Evolutionary conservation across 2,888 invertebrate genomes (phyloP), one percentile per base, ranked within the genome.

Genomic region (Agrochola litura): DNA sequence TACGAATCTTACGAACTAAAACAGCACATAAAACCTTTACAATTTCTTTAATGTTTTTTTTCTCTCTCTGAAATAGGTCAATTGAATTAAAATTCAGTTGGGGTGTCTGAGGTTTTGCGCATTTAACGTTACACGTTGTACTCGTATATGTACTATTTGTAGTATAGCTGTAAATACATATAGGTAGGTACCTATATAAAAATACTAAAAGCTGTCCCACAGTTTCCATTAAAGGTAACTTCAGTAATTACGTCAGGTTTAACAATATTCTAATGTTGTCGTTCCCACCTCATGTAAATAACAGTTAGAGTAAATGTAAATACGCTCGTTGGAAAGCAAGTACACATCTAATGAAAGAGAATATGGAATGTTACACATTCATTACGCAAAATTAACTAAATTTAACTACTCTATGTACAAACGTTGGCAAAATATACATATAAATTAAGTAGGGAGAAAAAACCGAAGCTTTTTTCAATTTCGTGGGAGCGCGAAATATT

Each of bases 271-370:
- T 83, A 82, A 71, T 61, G 80, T 70, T 37, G 65, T 65, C 68
- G 54, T 79, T 69, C 30, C 49, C 71, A 79, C 64, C 63, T 83
- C 76, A 41, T 65, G 71, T 75, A 72, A 76, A 79, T 72, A 79
- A 76, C 83, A 64, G 66, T 81, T 73, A 83, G 25, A 68, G 67
- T 69, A 61, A 79, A 82, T 71, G 83, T 83, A 79, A 76, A 82
- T 63, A 83, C 65, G 72, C 76, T 72, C 76, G 58, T 64, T 69
- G 71, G 56, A 37, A 67, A 76, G 58, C 61, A 67, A 73, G 80
- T 76, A 83, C 68, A 76, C 70, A 37, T 58, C 14, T 73, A 76
- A 70, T 80, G 72, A 83, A 84, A 63, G 69, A 76, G 72, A 73
- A 83, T 80, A 63, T 73, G 69, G 46, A 76, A 83, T 76, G 68